Evolutionary conservation across 2,888 invertebrate species (phyloP).

Genomic region (Coelinius sp.): DNA sequence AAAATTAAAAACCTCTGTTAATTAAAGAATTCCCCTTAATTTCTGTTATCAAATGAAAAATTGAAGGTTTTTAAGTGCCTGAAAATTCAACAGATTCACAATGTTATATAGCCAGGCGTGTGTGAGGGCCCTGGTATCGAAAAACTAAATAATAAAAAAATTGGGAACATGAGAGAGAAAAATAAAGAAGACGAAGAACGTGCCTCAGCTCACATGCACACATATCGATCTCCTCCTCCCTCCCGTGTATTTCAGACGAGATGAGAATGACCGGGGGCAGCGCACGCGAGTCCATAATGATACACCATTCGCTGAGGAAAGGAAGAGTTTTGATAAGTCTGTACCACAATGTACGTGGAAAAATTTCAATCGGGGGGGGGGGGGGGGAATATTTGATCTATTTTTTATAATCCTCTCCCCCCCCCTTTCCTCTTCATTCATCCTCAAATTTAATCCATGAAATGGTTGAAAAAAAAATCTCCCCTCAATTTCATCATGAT

Average conservation of each 20-base stretch:
- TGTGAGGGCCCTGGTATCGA: neutral
- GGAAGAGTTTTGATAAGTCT: conserved; percentile 25
- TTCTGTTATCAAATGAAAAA: neutral
- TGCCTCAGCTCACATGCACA: conserved; percentile 21
- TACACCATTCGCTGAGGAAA: conserved; percentile 49
- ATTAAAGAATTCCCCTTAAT: neutral
- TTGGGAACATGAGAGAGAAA: conserved; percentile 2
- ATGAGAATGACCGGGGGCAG: conserved; percentile 66
- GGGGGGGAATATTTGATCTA: conserved; percentile 1
- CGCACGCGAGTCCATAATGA: conserved; percentile 66
- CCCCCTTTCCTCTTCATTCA: neutral
- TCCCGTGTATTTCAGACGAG: conserved; percentile 43
- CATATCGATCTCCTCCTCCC: conserved; percentile 16
- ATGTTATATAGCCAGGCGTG: neutral
- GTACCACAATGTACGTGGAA: conserved; percentile 16
- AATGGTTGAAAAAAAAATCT: neutral
- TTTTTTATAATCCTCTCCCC: no score
- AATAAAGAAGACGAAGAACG: conserved; percentile 33
- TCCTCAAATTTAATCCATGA: neutral
- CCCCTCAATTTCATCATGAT: neutral
- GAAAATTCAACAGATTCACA: neutral
- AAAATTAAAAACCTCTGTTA: neutral
- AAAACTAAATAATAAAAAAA: conserved; percentile 6
- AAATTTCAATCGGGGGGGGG: conserved; percentile 14
- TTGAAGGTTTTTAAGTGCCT: neutral